These are phyloP conservation scores for Drosophila albomicans DNA, from an alignment of 1,140 invertebrate species.

Conservation along the genomic window DNA sequence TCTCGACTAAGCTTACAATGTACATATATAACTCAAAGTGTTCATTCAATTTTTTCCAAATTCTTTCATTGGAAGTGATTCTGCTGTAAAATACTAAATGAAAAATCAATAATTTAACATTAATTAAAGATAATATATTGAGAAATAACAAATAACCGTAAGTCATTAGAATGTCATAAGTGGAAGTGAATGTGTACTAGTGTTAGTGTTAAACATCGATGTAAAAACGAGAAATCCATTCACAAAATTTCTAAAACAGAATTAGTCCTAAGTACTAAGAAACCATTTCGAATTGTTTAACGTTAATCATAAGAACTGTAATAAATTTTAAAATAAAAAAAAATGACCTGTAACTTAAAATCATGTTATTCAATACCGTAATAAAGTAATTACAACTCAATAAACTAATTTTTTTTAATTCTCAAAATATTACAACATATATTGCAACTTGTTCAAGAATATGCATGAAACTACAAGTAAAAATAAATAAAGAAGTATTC, in stretches of 20 bases:
- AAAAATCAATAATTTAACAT: conserved; percentile 43
- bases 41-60: conserved; percentile 62
- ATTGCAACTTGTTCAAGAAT: no score
- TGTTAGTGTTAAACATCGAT: conserved; percentile 66
- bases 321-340: conserved; percentile 34
- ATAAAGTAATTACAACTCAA: no score
- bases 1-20: conserved; percentile 69
- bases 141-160: conserved; percentile 62
- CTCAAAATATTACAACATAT: no score
- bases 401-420: no score
- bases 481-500: no score
- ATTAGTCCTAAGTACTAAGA: conserved; percentile 45
- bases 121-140: conserved; percentile 52
- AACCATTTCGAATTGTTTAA: conserved; percentile 60
- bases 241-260: conserved; percentile 19
- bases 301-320: conserved; percentile 40
- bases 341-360: conserved; percentile 12
- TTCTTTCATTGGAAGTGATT: conserved; percentile 41
- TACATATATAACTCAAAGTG: conserved; percentile 68
- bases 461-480: no score
- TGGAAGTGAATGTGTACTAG: conserved; percentile 61
- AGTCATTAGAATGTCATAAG: conserved; percentile 79
- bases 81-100: conserved; percentile 77
- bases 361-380: background rate
- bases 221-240: conserved; percentile 60